Percentiles rank a stretch among this genome's conserved stretches.
Evolutionary conservation across 2,888 invertebrate genomes (phyloP).

Genomic region (Itoplectis maculator): DNA sequence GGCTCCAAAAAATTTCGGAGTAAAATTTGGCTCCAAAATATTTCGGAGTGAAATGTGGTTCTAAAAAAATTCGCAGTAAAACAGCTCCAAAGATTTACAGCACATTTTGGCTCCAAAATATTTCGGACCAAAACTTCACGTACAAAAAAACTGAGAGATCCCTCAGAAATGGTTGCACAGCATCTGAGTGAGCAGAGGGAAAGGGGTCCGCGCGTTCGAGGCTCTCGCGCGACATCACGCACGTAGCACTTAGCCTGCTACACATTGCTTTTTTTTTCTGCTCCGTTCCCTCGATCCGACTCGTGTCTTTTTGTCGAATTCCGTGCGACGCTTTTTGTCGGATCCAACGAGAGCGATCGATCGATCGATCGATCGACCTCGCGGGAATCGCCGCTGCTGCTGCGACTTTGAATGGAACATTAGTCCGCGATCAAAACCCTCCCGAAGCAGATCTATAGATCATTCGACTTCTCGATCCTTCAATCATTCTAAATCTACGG

Average conservation of each 20-base stretch:
- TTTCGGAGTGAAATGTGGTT: too few relatives aligned
- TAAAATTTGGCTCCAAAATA: too few relatives aligned
- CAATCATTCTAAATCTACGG: neutral
- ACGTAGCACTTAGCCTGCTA: constrained; percentile 56
- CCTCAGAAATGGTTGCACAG: constrained; percentile 10
- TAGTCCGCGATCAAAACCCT: constrained; percentile 51
- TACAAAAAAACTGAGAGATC: constrained; percentile 38
- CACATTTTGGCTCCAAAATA: too few relatives aligned
- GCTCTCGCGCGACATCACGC: constrained; percentile 62
- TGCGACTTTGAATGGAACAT: constrained; percentile 30
- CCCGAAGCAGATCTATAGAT: constrained; percentile 32
- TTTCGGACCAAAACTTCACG: too few relatives aligned
- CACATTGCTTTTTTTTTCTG: constrained; percentile 47
- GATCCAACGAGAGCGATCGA: constrained; percentile 33
- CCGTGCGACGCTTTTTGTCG: constrained; percentile 54
- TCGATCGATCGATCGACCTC: constrained; percentile 65
- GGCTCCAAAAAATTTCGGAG: too few relatives aligned
- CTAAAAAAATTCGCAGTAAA: too few relatives aligned
- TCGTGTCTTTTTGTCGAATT: constrained; percentile 59
- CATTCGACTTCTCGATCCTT: neutral
- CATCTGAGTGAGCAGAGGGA: constrained; percentile 49
- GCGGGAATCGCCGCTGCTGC: constrained; percentile 49
- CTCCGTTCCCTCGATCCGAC: constrained; percentile 34
- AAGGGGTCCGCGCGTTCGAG: constrained; percentile 54
- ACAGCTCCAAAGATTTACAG: too few relatives aligned